Base-by-base conservation (phyloP, 2,797 vertebrate species). In the Tangara arthus region DNA sequence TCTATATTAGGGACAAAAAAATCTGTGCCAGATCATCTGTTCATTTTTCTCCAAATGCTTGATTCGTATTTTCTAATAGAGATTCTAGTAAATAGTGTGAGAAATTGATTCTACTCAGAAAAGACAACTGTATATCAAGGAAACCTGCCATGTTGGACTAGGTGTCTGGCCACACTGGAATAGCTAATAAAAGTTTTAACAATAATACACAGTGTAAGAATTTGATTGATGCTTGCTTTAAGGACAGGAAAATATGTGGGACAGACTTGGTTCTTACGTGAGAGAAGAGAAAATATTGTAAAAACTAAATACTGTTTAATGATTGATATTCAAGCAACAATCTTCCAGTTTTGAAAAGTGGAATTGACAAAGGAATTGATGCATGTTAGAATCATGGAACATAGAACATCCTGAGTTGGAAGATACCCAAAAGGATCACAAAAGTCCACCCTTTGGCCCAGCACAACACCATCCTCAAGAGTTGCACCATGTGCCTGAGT, bases 11-110 rank as follows among this genome's bases (percentile, higher is more conserved):
- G 22, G 37, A 73, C 5, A 71, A 76, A 90, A 52, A 68, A 18
- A 17, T 55, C 47, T 53, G 20, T 76, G 75, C 92, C 86, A 94
- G 41, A 76, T 28, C 92, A 95, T 79, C 90, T 95, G 86, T 70
- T 92, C 81, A 39, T 20, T 92, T 87, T 64, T 56, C 34, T 87
- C 85, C 53, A 92, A 93, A 84, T 64, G 11, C 30, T 35, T 55
- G 3, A 42, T 79, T 90, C 65, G 8, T 92, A 53, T 77, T 77
- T 90, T 77, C n/a, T 65, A 73, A 53, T 70, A 65, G 26, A 47
- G 35, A 76, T 44, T 90, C 28, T 50, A 34, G 68, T 52, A 84
- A 82, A 84, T 34, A 87, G 82, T 59, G 5, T 64, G 41, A 71
- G 32, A 87, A 93, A 87, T 47, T 68, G 41, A 61, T 90, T 72